Evolutionary conservation across 2,888 invertebrate genomes (phyloP).

Genomic region (Gisinianus flammeolus): DNA sequence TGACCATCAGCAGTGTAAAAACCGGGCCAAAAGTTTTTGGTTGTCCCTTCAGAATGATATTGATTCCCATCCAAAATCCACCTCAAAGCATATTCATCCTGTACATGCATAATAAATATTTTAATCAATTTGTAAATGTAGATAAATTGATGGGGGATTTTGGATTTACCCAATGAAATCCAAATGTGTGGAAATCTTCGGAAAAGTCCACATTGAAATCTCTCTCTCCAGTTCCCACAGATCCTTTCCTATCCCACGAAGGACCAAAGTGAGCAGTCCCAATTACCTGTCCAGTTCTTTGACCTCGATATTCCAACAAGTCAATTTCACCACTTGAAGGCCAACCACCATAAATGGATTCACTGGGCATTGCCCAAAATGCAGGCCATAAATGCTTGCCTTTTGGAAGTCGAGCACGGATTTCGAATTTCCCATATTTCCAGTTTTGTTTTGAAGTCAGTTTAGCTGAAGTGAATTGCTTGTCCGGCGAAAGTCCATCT

Average conservation of each 20-base stretch:
- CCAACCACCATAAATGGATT: slow-evolving; percentile 43
- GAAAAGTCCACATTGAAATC: slow-evolving; percentile 43
- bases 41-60: slow-evolving; percentile 24
- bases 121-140: background rate
- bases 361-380: slow-evolving; percentile 53
- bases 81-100: slow-evolving; percentile 1
- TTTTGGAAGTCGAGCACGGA: slow-evolving; percentile 53
- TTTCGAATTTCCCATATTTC: slow-evolving; percentile 53
- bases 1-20: slow-evolving; percentile 42
- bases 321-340: slow-evolving; percentile 47
- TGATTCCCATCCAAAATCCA: slow-evolving; percentile 41
- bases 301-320: slow-evolving; percentile 47
- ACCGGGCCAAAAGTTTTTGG: slow-evolving; percentile 44
- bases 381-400: slow-evolving; percentile 56
- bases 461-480: slow-evolving; percentile 53
- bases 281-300: slow-evolving; percentile 28
- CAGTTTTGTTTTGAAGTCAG: slow-evolving; percentile 51
- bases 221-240: slow-evolving; percentile 37
- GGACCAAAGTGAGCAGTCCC: slow-evolving; percentile 49
- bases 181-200: slow-evolving; percentile 44
- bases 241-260: slow-evolving; percentile 44
- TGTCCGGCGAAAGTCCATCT: slow-evolving; percentile 34
- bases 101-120: background rate
- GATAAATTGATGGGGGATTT: background rate
- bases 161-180: slow-evolving; percentile 40